phyloP scores from a whole-genome alignment of 2,888 invertebrate genomes.

The Drosophila merina region DNA sequence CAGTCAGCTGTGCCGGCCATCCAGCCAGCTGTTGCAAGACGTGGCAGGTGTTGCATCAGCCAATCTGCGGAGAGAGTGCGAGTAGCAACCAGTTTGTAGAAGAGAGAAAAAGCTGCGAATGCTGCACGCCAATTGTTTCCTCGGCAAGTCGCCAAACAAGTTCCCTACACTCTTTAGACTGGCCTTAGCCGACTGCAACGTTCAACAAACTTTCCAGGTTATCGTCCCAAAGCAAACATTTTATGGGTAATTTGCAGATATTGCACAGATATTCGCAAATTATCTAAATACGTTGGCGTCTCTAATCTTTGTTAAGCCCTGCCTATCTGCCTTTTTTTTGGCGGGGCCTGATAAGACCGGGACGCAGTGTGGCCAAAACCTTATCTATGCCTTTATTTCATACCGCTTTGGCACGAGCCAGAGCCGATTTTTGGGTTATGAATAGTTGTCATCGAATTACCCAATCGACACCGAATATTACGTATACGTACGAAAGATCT shows the following conservation, averaged over 20 bases:
- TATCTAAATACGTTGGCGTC: background rate
- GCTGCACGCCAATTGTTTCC: conserved; percentile 17
- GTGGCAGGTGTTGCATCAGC: conserved; percentile 71
- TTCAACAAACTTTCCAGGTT: background rate
- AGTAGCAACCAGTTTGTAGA: conserved; percentile 30
- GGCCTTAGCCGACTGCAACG: conserved; percentile 7
- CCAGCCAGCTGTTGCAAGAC: conserved; percentile 63
- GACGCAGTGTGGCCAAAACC: background rate
- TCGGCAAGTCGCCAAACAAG: conserved; percentile 15
- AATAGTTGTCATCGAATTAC: conserved; percentile 10
- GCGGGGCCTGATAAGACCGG: conserved; percentile 14
- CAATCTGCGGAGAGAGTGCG: conserved; percentile 44
- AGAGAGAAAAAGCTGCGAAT: conserved; percentile 40
- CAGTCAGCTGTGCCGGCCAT: conserved; percentile 47
- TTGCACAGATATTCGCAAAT: conserved; percentile 3
- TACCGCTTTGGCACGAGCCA: conserved; percentile 1
- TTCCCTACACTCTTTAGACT: conserved; percentile 21
- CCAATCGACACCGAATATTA: conserved; percentile 21
- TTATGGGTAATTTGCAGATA: conserved; percentile 3
- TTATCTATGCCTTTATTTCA: conserved; percentile 15
- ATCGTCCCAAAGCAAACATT: background rate
- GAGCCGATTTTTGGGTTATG: background rate
- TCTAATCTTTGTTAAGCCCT: conserved; percentile 9
- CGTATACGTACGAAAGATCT: background rate
- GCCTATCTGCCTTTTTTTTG: conserved; percentile 11